Evolutionary conservation across 92 coral and sea anemone species (phyloP).

Genomic region (Palythoa heliodiscus): DNA sequence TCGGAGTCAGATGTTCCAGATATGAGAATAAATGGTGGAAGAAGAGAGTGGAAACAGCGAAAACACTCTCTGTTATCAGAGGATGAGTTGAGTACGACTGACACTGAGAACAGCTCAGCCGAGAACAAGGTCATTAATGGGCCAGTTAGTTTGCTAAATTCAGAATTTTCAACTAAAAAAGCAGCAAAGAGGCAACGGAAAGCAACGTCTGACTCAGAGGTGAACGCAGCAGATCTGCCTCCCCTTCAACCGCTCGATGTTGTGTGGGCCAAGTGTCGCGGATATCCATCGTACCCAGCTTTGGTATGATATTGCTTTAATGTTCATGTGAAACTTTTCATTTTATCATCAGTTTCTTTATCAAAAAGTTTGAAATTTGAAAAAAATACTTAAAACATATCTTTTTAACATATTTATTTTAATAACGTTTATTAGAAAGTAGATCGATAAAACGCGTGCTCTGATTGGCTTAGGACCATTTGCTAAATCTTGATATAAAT

Average conservation of each 20-base stretch:
- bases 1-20: constrained; percentile 89
- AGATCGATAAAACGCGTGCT: no score
- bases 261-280: constrained; percentile 99
- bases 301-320: constrained; percentile 61
- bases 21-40: constrained; percentile 77
- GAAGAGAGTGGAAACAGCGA: constrained; percentile 81
- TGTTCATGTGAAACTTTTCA: no score
- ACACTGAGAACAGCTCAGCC: constrained; percentile 88
- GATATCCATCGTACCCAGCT: constrained; percentile 98
- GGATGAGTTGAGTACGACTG: constrained; percentile 94
- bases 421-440: no score
- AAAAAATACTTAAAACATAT: no score
- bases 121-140: constrained; percentile 83
- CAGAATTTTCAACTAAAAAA: constrained; percentile 60
- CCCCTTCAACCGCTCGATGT: constrained; percentile 89
- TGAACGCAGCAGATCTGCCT: constrained; percentile 69
- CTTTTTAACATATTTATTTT: no score
- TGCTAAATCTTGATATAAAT: no score
- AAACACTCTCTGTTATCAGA: constrained; percentile 83
- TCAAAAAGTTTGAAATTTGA: no score
- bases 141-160: constrained; percentile 60
- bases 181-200: constrained; percentile 73
- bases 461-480: no score
- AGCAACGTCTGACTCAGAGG: constrained; percentile 80
- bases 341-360: no score